These are phyloP conservation scores for Coendou prehensilis DNA, from an alignment of 2,797 vertebrate species.

Conservation along the genomic window DNA sequence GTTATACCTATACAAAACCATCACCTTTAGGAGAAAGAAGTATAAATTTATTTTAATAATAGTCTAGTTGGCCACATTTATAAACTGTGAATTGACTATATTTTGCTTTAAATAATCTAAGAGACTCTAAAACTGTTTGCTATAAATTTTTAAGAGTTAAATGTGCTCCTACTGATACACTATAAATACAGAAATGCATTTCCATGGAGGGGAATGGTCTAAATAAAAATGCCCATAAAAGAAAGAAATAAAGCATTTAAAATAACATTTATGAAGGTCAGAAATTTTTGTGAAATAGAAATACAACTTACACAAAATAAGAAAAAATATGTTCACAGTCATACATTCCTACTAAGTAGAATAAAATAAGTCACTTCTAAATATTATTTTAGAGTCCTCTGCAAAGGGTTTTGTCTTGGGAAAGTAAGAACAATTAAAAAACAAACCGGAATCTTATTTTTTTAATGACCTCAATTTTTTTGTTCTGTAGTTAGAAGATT, in stretches of 20 bases:
- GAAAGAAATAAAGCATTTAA: conserved; percentile 51
- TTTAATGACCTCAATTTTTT: conserved; percentile 67
- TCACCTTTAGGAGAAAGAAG: conserved; percentile 35
- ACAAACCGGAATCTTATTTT: conserved; percentile 38
- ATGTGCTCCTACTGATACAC: neutral
- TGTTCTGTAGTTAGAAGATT: conserved; percentile 71
- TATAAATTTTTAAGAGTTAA: conserved; percentile 25
- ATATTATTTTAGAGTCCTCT: neutral
- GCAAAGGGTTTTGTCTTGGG: conserved; percentile 25
- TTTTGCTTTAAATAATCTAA: conserved; percentile 43
- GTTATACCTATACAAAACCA: neutral
- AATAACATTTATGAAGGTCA: conserved; percentile 51
- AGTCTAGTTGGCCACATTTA: neutral
- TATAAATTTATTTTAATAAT: neutral
- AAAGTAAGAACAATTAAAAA: conserved; percentile 67
- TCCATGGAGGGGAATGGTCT: neutral
- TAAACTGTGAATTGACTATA: conserved; percentile 26
- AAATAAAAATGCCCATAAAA: conserved; percentile 34
- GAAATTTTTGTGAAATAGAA: conserved; percentile 57
- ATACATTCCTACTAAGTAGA: neutral
- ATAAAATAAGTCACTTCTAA: conserved; percentile 14
- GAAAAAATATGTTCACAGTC: neutral
- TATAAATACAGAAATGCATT: conserved; percentile 44
- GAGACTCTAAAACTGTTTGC: neutral
- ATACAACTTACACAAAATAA: conserved; percentile 14